Evolutionary conservation across 1,140 invertebrate species (phyloP).

Genomic region (Bombus polaris): DNA sequence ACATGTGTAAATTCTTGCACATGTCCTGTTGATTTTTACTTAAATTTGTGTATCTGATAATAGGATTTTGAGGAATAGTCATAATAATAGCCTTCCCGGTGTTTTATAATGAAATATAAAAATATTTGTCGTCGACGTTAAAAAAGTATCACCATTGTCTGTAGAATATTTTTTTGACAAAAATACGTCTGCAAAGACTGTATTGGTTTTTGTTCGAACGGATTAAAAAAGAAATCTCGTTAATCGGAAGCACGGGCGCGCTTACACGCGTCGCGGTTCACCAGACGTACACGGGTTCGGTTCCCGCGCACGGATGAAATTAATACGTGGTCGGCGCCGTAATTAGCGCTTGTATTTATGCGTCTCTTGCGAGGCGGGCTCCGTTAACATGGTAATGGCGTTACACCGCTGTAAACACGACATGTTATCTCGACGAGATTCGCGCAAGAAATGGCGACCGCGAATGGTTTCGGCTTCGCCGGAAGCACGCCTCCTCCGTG

Average conservation of each 20-base stretch:
- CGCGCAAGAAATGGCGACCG: slow-evolving; percentile 30
- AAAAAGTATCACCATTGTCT: background rate
- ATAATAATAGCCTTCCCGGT: too few species aligned
- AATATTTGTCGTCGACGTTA: background rate
- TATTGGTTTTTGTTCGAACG: background rate
- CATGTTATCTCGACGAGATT: slow-evolving; percentile 63
- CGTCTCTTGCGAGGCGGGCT: slow-evolving; percentile 60
- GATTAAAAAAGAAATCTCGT: slow-evolving; percentile 44
- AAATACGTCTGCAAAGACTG: background rate
- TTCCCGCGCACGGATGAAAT: slow-evolving; percentile 64
- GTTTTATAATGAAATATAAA: too few species aligned
- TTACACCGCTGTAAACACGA: slow-evolving; percentile 70
- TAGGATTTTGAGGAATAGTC: too few species aligned
- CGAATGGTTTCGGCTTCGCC: slow-evolving; percentile 16
- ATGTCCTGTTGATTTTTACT: too few species aligned
- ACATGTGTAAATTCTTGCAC: too few species aligned
- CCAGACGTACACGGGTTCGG: slow-evolving; percentile 36
- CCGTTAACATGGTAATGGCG: slow-evolving; percentile 71
- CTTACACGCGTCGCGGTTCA: slow-evolving; percentile 37
- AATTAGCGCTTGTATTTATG: slow-evolving; percentile 73
- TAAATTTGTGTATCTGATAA: too few species aligned
- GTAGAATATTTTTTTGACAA: background rate
- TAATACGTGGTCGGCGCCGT: slow-evolving; percentile 69
- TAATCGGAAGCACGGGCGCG: slow-evolving; percentile 48
- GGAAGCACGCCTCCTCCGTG: background rate